A percentile compares a stretch with the other conserved stretches of the same genome.
phyloP scores from a whole-genome alignment of 1,140 invertebrate species.

The Diachasmimorpha longicaudata region DNA sequence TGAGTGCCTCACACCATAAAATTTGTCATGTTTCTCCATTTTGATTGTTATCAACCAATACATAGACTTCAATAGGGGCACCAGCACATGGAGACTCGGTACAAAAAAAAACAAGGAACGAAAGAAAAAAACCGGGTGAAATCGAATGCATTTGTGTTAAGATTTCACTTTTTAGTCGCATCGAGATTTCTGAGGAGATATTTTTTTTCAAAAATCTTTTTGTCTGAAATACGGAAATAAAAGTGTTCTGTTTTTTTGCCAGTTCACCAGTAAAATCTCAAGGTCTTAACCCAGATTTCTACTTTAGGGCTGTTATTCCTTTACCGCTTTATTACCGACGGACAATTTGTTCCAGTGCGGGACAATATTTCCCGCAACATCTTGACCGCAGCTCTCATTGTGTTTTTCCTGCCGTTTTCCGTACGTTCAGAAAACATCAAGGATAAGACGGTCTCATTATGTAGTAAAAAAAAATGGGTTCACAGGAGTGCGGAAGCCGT shows the following conservation, averaged over 20 bases:
- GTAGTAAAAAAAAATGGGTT: slow-evolving; percentile 12
- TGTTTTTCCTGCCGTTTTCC: neutral
- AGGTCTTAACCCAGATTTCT: slow-evolving; percentile 44
- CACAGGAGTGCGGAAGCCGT: slow-evolving; percentile 22
- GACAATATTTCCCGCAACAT: slow-evolving; percentile 45
- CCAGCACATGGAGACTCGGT: neutral
- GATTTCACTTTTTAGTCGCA: slow-evolving; percentile 45
- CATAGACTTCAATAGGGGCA: neutral
- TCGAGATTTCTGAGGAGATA: neutral
- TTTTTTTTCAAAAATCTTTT: slow-evolving; percentile 6
- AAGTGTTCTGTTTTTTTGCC: slow-evolving; percentile 30
- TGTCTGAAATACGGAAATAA: slow-evolving; percentile 29
- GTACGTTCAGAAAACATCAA: neutral
- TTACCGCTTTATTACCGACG: slow-evolving; percentile 29
- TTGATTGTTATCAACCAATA: neutral
- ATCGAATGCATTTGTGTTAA: neutral
- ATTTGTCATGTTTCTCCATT: neutral
- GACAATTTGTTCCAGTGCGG: slow-evolving; percentile 32
- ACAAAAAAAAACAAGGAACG: neutral
- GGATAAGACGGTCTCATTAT: neutral
- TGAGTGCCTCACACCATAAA: neutral
- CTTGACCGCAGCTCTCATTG: slow-evolving; percentile 45
- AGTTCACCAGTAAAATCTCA: slow-evolving; percentile 6
- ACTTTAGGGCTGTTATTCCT: slow-evolving; percentile 21
- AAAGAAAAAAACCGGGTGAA: neutral